phyloP scores from a whole-genome alignment of 2,888 invertebrate genomes.

The Dendrolimus pini region DNA sequence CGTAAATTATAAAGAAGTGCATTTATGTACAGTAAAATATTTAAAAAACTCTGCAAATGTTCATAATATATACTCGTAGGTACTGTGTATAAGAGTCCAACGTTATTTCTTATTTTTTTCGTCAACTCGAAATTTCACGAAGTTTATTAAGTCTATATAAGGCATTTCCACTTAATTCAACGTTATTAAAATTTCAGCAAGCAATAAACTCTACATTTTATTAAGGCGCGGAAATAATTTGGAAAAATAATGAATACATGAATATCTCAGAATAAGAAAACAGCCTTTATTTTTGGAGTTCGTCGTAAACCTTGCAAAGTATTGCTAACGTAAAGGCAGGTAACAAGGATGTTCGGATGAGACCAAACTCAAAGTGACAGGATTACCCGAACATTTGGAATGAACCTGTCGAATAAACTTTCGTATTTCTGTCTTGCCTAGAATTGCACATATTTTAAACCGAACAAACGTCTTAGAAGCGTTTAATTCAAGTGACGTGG shows the following conservation, averaged over 20 bases:
- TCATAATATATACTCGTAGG: too few relatives aligned
- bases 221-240: constrained; percentile 9
- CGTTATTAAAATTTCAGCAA: constrained; percentile 3
- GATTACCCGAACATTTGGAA: constrained; percentile 40
- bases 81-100: too few relatives aligned
- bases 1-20: too few relatives aligned
- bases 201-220: constrained; percentile 8
- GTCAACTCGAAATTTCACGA: not conserved
- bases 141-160: not conserved
- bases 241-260: constrained; percentile 20
- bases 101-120: not conserved
- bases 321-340: constrained; percentile 43
- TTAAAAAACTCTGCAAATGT: too few relatives aligned
- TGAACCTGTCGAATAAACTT: constrained; percentile 1
- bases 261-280: constrained; percentile 21
- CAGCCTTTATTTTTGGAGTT: constrained; percentile 25
- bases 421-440: too few relatives aligned
- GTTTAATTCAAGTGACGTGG: too few relatives aligned
- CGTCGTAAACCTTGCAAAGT: constrained; percentile 43
- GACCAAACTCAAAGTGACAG: constrained; percentile 53
- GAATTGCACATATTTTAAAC: too few relatives aligned
- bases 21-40: too few relatives aligned
- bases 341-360: constrained; percentile 36
- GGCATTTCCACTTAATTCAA: not conserved
- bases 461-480: too few relatives aligned